Evolutionary conservation across 2,113 vertebrate species (phyloP).

Genomic region (Naja naja): DNA sequence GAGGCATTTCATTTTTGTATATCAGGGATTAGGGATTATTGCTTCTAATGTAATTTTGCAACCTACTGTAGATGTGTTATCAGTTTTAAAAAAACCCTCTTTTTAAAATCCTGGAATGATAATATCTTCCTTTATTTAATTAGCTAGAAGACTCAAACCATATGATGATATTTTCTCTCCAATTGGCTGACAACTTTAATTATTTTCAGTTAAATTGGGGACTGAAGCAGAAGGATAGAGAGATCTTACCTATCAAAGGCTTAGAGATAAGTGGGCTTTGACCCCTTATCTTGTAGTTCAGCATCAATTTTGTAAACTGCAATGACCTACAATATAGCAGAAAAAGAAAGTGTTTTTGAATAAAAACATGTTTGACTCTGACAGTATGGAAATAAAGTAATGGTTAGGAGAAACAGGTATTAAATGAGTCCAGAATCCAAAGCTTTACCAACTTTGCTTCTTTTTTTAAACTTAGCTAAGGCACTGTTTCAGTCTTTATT

Average conservation of each 20-base stretch:
- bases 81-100: not conserved
- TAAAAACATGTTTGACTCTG: not conserved
- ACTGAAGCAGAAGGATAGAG: not conserved
- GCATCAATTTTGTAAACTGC: not conserved
- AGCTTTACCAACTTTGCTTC: not conserved
- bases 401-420: not conserved
- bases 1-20: not conserved
- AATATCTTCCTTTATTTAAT: not conserved
- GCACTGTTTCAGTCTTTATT: not conserved
- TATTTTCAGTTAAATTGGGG: not conserved
- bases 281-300: not conserved
- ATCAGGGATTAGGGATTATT: not conserved
- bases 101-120: not conserved
- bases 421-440: not conserved
- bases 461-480: not conserved
- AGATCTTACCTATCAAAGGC: not conserved
- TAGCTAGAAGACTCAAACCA: not conserved
- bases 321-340: not conserved
- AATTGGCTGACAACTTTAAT: not conserved
- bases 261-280: not conserved
- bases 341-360: not conserved
- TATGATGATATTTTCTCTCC: not conserved
- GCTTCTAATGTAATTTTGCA: not conserved
- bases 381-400: not conserved
- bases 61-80: not conserved